Evolutionary conservation across 2,797 vertebrate genomes (phyloP).

Genomic region (Lerista edwardsae): DNA sequence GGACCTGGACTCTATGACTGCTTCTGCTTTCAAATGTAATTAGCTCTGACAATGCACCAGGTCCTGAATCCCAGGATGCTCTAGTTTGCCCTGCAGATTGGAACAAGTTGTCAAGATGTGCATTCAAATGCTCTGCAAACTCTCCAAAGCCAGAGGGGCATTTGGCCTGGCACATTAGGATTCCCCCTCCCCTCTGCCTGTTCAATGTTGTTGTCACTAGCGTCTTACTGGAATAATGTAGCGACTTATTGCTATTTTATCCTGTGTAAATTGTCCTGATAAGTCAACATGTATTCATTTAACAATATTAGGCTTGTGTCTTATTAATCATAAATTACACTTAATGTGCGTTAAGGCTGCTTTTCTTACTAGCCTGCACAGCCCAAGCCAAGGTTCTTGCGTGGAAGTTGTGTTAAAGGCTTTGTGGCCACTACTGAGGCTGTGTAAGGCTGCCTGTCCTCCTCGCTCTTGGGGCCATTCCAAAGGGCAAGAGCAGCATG

Average conservation of each 20-base stretch:
- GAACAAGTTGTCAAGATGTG: constrained; percentile 45
- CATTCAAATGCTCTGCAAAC: not conserved
- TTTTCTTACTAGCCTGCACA: no score
- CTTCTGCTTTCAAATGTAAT: not conserved
- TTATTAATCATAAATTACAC: not conserved
- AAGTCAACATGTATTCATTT: no score
- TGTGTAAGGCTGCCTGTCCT: no score
- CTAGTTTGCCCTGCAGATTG: not conserved
- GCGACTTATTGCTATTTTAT: not conserved
- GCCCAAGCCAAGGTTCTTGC: no score
- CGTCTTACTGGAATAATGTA: not conserved
- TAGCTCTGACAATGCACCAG: not conserved
- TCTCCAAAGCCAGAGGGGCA: not conserved
- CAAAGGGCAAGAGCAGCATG: no score
- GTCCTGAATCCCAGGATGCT: not conserved
- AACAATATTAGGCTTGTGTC: not conserved
- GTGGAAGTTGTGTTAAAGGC: no score
- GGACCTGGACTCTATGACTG: constrained; percentile 31
- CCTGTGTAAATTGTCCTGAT: not conserved
- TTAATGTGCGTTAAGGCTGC: no score
- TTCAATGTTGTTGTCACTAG: not conserved
- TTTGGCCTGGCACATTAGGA: not conserved
- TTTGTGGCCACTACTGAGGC: no score
- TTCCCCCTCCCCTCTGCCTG: not conserved
- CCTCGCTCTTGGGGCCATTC: no score